Percentiles rank a stretch among this genome's conserved stretches.
Evolutionary conservation across 2,113 vertebrate species (phyloP).

Genomic region (Rhinoptilus africanus): DNA sequence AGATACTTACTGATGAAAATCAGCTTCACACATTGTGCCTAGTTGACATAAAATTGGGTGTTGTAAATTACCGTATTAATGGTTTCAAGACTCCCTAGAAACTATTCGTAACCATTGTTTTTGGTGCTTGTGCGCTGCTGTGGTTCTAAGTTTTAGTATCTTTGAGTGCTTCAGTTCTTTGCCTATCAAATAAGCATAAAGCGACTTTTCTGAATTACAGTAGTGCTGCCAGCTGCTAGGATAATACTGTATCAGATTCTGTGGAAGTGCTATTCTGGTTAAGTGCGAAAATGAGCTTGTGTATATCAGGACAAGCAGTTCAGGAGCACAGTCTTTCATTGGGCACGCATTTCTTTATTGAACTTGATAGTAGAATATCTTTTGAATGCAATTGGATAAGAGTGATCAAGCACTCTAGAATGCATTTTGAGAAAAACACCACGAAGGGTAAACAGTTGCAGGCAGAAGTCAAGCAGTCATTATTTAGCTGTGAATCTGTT

Average conservation of each 20-base stretch:
- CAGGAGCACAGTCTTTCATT: background rate
- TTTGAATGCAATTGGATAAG: background rate
- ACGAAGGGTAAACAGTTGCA: background rate
- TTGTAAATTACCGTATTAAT: background rate
- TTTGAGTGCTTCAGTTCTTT: background rate
- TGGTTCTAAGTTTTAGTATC: background rate
- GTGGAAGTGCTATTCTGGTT: too few species aligned
- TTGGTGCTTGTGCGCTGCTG: background rate
- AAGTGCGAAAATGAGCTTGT: too few species aligned
- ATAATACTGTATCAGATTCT: background rate
- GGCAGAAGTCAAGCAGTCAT: background rate
- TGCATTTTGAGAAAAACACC: background rate
- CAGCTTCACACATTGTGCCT: background rate
- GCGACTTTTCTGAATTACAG: background rate
- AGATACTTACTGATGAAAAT: background rate
- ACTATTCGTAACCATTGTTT: accelerated
- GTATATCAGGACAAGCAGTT: background rate
- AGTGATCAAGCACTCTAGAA: background rate
- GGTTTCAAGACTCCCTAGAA: background rate
- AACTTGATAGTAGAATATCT: background rate
- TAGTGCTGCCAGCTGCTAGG: background rate
- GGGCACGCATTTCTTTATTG: background rate
- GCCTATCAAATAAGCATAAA: background rate
- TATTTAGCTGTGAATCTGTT: background rate
- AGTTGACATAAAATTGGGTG: background rate